Base-by-base conservation (phyloP, 2,113 vertebrate genomes). In the Harpagus bidentatus region DNA sequence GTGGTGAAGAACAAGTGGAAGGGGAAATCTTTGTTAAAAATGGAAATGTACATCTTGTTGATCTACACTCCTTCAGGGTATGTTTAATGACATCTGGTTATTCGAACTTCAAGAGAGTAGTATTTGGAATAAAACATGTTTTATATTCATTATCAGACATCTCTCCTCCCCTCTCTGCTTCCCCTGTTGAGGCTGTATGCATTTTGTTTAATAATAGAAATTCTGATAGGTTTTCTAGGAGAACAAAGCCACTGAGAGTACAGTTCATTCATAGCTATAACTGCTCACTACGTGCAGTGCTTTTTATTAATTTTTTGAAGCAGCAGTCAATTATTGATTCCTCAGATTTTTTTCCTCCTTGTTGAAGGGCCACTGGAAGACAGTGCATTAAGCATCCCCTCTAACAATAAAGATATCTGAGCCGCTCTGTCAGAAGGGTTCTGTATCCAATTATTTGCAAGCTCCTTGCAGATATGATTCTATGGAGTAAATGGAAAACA, bases 271-370 rank as follows among this genome's bases (percentile, higher is more conserved):
- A 87, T 40, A 71, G 78, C 63, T 95, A 56, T 71, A 95, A 62
- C 84, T 91, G 23, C 53, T 95, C 25, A 65, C 58, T 77, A 31
- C 4, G 17, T 85, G 34, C 83, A 71, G 19, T 77, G 36, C 11
- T 91, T 95, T 94, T 94, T 89, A 91, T 85, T 97, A 94, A 82
- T 92, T 89, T 94, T 85, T 89, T 84, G 83, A 96, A 82, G 94
- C 31, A 58, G 43, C 40, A 96, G 77, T 73, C 88, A 93, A 83
- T 97, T 95, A 95, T 11, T 87, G 88, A 95, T 78, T 72, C 55
- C 25, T 91, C 86, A 85, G 65, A 81, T 70, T 79, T 88, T 88
- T 86, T 94, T 52, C 18, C 38, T 74, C 31, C 47, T 73, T 88
- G 32, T 86, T 89, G 63, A 88, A 88, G 85, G 69, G 26, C 82